Base-by-base conservation (phyloP, 1,140 invertebrate species). In the Chlorops oryzae region DNA sequence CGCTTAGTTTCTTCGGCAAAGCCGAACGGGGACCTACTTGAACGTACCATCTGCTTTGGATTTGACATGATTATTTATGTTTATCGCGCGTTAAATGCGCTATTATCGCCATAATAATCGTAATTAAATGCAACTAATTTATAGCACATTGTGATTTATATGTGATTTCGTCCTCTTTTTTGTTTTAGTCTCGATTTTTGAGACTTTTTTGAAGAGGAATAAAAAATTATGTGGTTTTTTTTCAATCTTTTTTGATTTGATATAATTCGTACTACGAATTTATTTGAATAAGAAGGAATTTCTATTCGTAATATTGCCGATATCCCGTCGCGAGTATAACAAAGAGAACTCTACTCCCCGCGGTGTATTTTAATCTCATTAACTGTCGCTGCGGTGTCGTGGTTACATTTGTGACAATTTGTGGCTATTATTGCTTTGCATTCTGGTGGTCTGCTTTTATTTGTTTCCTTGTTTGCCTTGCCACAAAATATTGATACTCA, bases 91-190 rank as follows among this genome's bases (percentile, higher is more conserved):
- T 65, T 68, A 63, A 68, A 68, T 65, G 51, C 55, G 58, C 65
- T 65, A 68, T 68, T 68, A 68, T 65, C 62, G 65, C 46, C 56
- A 61, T 68, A 68, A 68, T 68, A 68, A 68, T 65, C 65, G 62
- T 68, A 68, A 68, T 68, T 68, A 68, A 67, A 68, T 65, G 62
- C 61, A 67, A 65, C 62, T 67, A 63, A 65, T 67, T 67, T 65
- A 67, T 67, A 54, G 59, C 61, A n/a, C n/a, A n/a, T n/a, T 58
- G 52, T 68, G 65, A 68, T 68, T 68, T 68, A 68, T 68, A 47
- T 39, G 44, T 37, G 28, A 5, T 27, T 20, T 10, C 20, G 42
- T 39, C n/a, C 3, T 51, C 21, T 40, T 15, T 41, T 45, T 47
- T 21, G 2, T 21, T 47, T 13, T 40, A 47, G n/a, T 24, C 12